Evolutionary conservation across 2,888 invertebrate species (phyloP), one percentile per base, ranked within the genome.

Genomic region (Colostygia pectinataria): DNA sequence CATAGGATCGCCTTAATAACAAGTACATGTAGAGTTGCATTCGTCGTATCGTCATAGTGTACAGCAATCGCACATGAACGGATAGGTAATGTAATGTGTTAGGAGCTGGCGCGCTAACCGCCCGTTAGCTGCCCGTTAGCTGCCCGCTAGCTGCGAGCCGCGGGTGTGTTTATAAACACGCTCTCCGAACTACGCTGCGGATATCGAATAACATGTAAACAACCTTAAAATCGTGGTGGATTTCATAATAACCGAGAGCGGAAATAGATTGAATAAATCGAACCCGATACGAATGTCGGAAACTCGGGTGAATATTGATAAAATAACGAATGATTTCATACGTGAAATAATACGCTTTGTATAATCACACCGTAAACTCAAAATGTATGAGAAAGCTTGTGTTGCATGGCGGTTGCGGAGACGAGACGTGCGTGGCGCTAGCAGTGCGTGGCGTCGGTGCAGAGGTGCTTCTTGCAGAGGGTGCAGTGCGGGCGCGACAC

Each of bases 381-480:
- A n/a, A n/a, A n/a, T n/a, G n/a, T n/a, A n/a, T n/a, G n/a, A n/a
- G n/a, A n/a, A n/a, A n/a, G n/a, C n/a, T n/a, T n/a, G n/a, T n/a
- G n/a, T n/a, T n/a, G n/a, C n/a, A n/a, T n/a, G n/a, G n/a, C n/a
- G n/a, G n/a, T n/a, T n/a, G n/a, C n/a, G 14, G 18, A 9, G 10
- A 15, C 8, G 9, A 15, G 9, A 14, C 2, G 20, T 1, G 28
- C 1, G 23, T 24, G 4, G 29, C 4, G 38, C 64, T 81, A 88
- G 63, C 86, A 86, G 57, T 81, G 80, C 29, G 76, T 57, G 0
- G 83, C 76, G 64, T 86, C 87, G 2, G 82, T 80, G 65, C 89
- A 90, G 14, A 88, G 65, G 53, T 89, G 84, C 57, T 81, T 82
- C 68, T 80, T 84, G 74, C 89, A 90, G 0, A 90, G 75, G 36